Percentiles rank a stretch among this genome's conserved stretches.
Evolutionary conservation across 2,113 vertebrate species (phyloP).

Genomic region (Fregetta grallaria): DNA sequence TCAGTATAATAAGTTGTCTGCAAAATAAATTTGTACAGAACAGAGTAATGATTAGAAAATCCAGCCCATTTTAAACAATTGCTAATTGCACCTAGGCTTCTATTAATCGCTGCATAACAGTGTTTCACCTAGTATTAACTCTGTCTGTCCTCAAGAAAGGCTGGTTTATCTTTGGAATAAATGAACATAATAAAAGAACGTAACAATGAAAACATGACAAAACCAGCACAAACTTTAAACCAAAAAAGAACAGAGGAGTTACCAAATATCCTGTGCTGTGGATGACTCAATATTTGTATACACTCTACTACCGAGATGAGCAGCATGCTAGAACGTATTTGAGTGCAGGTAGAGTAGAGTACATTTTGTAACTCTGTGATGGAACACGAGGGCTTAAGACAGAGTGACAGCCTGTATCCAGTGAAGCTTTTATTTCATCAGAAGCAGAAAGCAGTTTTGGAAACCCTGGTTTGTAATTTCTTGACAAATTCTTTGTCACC

Average conservation of each 20-base stretch:
- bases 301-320: rapidly evolving
- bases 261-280: rapidly evolving
- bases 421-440: not conserved
- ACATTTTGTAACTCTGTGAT: not conserved
- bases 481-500: not conserved
- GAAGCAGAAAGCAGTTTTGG: not conserved
- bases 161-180: not conserved
- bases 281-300: not conserved
- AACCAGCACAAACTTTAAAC: not conserved
- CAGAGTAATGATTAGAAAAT: not conserved
- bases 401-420: not conserved
- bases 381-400: not conserved
- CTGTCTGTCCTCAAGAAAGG: not conserved
- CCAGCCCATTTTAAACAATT: not conserved
- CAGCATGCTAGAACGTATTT: not conserved
- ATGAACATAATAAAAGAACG: not conserved
- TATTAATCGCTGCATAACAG: not conserved
- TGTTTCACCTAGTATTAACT: not conserved
- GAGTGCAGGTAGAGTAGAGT: not conserved
- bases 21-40: not conserved
- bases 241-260: not conserved
- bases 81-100: not conserved
- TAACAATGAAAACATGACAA: not conserved
- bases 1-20: not conserved
- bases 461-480: not conserved